Conservation (phyloP, 1,140 invertebrate species). For the Dinoponera quadriceps region DNA sequence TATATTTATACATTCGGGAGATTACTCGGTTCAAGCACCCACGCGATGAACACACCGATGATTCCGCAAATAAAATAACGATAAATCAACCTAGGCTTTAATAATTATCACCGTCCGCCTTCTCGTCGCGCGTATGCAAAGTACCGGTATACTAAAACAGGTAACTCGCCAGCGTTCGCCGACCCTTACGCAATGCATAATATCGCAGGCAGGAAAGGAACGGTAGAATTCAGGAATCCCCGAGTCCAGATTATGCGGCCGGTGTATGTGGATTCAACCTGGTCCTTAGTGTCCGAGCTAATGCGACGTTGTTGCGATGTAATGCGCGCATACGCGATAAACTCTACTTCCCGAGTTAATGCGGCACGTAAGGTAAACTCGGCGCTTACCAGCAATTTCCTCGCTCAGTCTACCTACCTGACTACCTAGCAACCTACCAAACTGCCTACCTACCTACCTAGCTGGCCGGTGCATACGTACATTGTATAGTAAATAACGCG, state of each 20-base stretch:
- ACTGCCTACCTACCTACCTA: no score
- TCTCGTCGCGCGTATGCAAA: not conserved
- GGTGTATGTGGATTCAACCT: not conserved
- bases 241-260: not conserved
- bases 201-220: not conserved
- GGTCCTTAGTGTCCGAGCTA: slow-evolving; percentile 18
- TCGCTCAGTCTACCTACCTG: not conserved
- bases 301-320: slow-evolving; percentile 9
- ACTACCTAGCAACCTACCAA: no score
- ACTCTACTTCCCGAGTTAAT: slow-evolving; percentile 35
- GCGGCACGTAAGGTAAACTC: slow-evolving; percentile 17
- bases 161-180: slow-evolving; percentile 4
- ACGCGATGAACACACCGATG: no score
- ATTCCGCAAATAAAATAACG: not conserved
- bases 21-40: no score
- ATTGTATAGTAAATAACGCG: slow-evolving; percentile 45
- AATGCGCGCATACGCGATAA: slow-evolving; percentile 23
- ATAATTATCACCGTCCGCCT: slow-evolving; percentile 14
- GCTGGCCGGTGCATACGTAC: not conserved
- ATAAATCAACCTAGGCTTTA: not conserved
- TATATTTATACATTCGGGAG: no score
- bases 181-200: slow-evolving; percentile 18
- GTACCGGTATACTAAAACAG: not conserved
- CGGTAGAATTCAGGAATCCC: slow-evolving; percentile 34
- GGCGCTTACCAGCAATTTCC: slow-evolving; percentile 13